Evolutionary conservation across 2,113 vertebrate species (phyloP).

Genomic region (Geococcyx californianus): DNA sequence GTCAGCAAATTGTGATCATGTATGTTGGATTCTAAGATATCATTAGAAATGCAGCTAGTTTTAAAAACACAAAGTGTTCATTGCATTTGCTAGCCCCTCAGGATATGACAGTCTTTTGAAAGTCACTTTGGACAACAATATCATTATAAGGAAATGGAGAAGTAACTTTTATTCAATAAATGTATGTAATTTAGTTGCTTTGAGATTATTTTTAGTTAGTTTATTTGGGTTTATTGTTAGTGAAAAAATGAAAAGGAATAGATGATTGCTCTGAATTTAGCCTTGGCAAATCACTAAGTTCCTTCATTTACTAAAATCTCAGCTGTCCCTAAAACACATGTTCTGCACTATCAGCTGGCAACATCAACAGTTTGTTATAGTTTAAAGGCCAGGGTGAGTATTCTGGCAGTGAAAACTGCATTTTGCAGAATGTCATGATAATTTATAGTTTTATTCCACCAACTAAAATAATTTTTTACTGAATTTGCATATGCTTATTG

Average conservation of each 20-base stretch:
- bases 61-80: conserved; percentile 33
- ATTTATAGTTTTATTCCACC: not conserved
- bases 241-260: not conserved
- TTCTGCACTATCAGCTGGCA: not conserved
- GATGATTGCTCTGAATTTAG: not conserved
- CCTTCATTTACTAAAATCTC: not conserved
- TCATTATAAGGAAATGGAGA: not conserved
- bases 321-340: not conserved
- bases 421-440: not conserved
- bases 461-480: not conserved
- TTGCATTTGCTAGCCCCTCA: not conserved
- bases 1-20: not conserved
- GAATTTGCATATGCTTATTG: not conserved
- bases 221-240: not conserved
- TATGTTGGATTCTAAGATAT: not conserved
- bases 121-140: not conserved
- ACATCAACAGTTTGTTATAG: not conserved
- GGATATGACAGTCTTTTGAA: not conserved
- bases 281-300: not conserved
- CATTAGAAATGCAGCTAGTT: not conserved
- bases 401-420: not conserved
- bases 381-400: not conserved
- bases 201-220: not conserved
- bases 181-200: not conserved
- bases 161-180: conserved; percentile 19